phyloP scores from a whole-genome alignment of 2,888 invertebrate species.

The Amphipyra berbera region DNA sequence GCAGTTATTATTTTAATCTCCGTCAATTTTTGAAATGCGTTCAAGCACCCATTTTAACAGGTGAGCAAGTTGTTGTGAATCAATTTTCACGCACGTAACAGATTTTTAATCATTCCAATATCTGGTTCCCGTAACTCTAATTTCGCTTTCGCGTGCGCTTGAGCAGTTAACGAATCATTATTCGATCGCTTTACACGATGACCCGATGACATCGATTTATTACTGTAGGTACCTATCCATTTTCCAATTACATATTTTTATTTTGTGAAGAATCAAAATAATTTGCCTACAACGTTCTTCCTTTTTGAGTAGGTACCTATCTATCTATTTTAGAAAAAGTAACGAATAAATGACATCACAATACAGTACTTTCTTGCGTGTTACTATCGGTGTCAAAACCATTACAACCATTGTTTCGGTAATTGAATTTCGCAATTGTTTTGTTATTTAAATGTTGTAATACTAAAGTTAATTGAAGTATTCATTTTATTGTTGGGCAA shows the following conservation, averaged over 20 bases:
- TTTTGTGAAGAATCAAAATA: background rate
- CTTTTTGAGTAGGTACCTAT: background rate
- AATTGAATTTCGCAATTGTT: constrained; percentile 52
- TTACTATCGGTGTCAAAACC: constrained; percentile 51
- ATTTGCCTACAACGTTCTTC: background rate
- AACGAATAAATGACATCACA: constrained; percentile 12
- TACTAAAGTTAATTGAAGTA: constrained; percentile 35
- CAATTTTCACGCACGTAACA: constrained; percentile 47
- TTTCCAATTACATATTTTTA: background rate
- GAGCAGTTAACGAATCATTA: constrained; percentile 52
- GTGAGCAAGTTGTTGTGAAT: constrained; percentile 19
- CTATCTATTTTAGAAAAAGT: background rate
- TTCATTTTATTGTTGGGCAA: constrained; percentile 14
- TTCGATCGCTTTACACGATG: constrained; percentile 48
- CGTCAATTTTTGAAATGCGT: background rate
- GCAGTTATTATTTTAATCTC: constrained; percentile 7
- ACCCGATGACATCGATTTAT: constrained; percentile 64
- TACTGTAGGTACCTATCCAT: constrained; percentile 1
- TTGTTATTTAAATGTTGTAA: constrained; percentile 43
- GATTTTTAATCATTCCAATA: constrained; percentile 29
- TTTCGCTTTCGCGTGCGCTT: constrained; percentile 66
- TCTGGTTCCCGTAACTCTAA: constrained; percentile 72
- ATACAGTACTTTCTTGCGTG: constrained; percentile 49
- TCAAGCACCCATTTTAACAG: constrained; percentile 2
- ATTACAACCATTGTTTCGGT: constrained; percentile 28